Base-by-base conservation (phyloP, 2,113 vertebrate genomes). In the Cheirogaleus medius region DNA sequence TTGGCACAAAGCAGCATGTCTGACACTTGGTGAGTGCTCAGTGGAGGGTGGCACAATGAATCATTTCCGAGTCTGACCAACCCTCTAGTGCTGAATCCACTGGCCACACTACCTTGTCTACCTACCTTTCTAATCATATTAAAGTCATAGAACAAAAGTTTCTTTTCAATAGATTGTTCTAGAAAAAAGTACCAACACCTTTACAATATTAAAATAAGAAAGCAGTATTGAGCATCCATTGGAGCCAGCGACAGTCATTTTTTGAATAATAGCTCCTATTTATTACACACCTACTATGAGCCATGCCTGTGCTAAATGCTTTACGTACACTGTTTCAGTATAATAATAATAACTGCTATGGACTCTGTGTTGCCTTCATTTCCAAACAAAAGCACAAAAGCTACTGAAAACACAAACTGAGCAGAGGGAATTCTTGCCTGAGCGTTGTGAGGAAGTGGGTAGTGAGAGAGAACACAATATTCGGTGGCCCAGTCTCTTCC, bases 131-230 rank as follows among this genome's bases (percentile, higher is more conserved):
- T 5, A 90, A 73, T 52, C 21, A 81, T 37, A 44, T 52, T 73
- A 58, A 25, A 90, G 4, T 68, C 52, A 87, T 64, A 27, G 3
- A 21, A 23, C 54, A 68, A 69, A 88, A 34, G 21, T 68, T 58
- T 39, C 1, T 74, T 83, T 56, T 82, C 32, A 42, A 42, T n/a
- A 85, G 8, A 80, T 71, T 25, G 1, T 81, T 84, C 34, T 89
- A 63, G 34, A 34, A 76, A 56, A 91, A 88, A 44, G 8, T 81
- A 39, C 39, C 7, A 87, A 76, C 2, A 42, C 6, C 13, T 93
- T 97, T 42, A 96, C 86, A 95, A 88, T 76, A 54, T 29, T 58
- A 85, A 98, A 94, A 44, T 80, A 5, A 86, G 15, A 80, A 86
- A 91, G 4, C 23, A 85, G 29, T n/a, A 44, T 29, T 82, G 18